Evolutionary conservation across 2,888 invertebrate genomes (phyloP).

Genomic region (Ochlodes sylvanus): DNA sequence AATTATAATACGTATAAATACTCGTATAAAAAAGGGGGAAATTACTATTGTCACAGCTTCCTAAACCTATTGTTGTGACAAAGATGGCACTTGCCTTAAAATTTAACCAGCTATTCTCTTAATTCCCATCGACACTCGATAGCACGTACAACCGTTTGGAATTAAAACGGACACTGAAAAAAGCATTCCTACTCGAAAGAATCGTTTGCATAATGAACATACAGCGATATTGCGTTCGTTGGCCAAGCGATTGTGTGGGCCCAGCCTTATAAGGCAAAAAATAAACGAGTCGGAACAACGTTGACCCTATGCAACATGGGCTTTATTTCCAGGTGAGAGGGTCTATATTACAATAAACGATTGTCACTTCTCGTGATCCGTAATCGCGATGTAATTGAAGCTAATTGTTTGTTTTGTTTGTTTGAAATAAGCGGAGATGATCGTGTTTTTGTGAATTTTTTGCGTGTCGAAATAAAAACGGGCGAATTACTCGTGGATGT

Average conservation of each 20-base stretch:
- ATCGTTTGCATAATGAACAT: slow-evolving; percentile 74
- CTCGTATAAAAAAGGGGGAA: background rate
- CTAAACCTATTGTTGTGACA: slow-evolving; percentile 12
- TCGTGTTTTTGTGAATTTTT: slow-evolving; percentile 41
- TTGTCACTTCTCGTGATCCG: slow-evolving; percentile 41
- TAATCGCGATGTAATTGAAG: slow-evolving; percentile 46
- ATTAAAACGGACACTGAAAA: slow-evolving; percentile 60
- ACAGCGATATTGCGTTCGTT: slow-evolving; percentile 54
- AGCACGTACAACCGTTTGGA: slow-evolving; percentile 61
- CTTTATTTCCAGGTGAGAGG: slow-evolving; percentile 33
- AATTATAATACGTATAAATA: too few species aligned
- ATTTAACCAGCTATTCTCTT: slow-evolving; percentile 41
- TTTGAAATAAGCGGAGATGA: slow-evolving; percentile 40
- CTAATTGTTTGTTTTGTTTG: slow-evolving; percentile 44
- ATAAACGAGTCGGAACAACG: slow-evolving; percentile 33
- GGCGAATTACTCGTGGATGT: slow-evolving; percentile 27
- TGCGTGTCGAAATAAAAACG: slow-evolving; percentile 32
- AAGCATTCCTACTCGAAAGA: slow-evolving; percentile 57
- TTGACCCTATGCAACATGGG: background rate
- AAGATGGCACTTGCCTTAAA: slow-evolving; percentile 37
- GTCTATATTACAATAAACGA: slow-evolving; percentile 22
- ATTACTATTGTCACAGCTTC: slow-evolving; percentile 2
- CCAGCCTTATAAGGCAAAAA: slow-evolving; percentile 49
- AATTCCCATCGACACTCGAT: slow-evolving; percentile 50
- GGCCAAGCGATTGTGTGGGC: slow-evolving; percentile 47